Conservation (phyloP, 2,888 invertebrate genomes). For the Julus scanicus region DNA sequence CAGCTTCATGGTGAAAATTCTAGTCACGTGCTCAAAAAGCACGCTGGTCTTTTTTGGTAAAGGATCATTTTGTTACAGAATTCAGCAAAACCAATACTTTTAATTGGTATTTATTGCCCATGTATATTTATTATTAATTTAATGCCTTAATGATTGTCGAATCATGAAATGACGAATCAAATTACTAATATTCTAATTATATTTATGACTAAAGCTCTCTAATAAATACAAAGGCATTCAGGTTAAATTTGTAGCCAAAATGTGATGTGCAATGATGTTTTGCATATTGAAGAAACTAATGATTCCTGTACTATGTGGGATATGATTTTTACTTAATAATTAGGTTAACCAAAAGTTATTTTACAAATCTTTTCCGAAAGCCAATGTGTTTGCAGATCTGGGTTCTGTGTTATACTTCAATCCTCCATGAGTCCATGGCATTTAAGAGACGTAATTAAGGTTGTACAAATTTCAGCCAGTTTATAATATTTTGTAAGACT, state of each 20-base stretch:
- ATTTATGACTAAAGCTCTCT: too few relatives aligned
- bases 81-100: background rate
- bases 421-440: background rate
- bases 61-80: background rate
- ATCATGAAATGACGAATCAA: too few relatives aligned
- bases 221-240: too few relatives aligned
- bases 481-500: background rate
- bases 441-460: background rate
- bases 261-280: background rate
- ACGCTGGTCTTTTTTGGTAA: too few relatives aligned
- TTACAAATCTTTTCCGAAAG: background rate
- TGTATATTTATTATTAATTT: background rate
- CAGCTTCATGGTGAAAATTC: too few relatives aligned
- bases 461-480: constrained; percentile 1
- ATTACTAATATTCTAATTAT: too few relatives aligned
- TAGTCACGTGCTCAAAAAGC: too few relatives aligned
- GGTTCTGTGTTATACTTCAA: background rate
- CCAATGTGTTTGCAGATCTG: too few relatives aligned
- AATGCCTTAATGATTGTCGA: too few relatives aligned
- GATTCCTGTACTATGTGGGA: background rate
- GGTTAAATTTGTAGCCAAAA: too few relatives aligned
- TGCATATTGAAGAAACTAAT: background rate
- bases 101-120: background rate
- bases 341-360: background rate
- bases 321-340: background rate